Percentiles rank a stretch among this genome's conserved stretches.
These are phyloP conservation scores for Agriopis marginaria DNA, from an alignment of 2,888 invertebrate species.

Conservation along the genomic window DNA sequence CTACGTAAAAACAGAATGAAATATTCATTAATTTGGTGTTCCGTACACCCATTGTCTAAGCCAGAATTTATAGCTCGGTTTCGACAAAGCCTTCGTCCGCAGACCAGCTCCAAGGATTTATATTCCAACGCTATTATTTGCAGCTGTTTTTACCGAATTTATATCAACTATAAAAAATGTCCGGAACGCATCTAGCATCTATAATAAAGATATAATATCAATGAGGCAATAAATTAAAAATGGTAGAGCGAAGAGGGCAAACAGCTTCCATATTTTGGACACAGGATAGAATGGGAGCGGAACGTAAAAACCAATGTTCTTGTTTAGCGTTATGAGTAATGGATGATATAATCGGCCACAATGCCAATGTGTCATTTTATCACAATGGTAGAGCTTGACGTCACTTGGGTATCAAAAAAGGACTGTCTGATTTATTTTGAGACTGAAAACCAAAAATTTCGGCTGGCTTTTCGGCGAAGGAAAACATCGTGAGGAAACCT, in stretches of 20 bases:
- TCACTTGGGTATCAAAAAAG: conserved; percentile 33
- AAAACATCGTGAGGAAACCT: no score
- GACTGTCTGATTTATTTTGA: conserved; percentile 26
- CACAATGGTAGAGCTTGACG: conserved; percentile 44
- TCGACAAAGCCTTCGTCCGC: conserved; percentile 46
- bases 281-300: conserved; percentile 42
- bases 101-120: conserved; percentile 60
- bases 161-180: conserved; percentile 74
- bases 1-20: conserved; percentile 63
- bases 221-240: conserved; percentile 67
- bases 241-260: conserved; percentile 45
- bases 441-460: no score
- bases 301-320: conserved; percentile 47
- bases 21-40: conserved; percentile 74
- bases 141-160: conserved; percentile 67
- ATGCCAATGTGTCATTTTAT: conserved; percentile 49
- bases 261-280: conserved; percentile 46
- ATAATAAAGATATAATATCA: conserved; percentile 56
- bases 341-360: conserved; percentile 51
- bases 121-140: conserved; percentile 64
- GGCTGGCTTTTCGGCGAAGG: no score
- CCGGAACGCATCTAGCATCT: conserved; percentile 61
- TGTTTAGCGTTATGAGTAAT: conserved; percentile 50
- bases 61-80: conserved; percentile 64
- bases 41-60: conserved; percentile 67